Conservation (phyloP, 2,797 vertebrate genomes). For the Linurgus olivaceus region DNA sequence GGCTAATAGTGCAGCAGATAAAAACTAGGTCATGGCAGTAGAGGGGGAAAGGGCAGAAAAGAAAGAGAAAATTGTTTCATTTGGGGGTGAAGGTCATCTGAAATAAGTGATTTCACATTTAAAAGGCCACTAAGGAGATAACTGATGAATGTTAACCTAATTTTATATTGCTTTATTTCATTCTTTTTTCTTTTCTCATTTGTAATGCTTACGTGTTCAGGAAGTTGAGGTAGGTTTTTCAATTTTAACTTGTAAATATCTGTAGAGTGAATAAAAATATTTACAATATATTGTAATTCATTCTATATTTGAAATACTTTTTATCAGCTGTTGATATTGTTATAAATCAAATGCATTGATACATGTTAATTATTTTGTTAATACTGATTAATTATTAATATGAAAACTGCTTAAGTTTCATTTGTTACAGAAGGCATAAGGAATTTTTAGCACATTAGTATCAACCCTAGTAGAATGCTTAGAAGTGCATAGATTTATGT, state of each 20-base stretch:
- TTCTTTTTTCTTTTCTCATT: constrained; percentile 72
- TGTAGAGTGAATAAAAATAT: not conserved
- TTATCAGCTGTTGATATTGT: not conserved
- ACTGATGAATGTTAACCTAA: constrained; percentile 59
- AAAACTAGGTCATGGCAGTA: not conserved
- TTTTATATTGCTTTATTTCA: constrained; percentile 69
- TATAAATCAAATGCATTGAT: not conserved
- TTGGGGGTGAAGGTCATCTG: not conserved
- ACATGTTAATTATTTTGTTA: not conserved
- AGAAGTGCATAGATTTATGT: not conserved
- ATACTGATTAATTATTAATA: not conserved
- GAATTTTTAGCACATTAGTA: not conserved
- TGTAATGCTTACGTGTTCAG: constrained; percentile 84
- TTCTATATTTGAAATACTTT: not conserved
- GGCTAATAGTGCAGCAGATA: not conserved
- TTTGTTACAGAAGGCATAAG: not conserved
- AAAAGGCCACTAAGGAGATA: constrained; percentile 21
- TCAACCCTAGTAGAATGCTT: not conserved
- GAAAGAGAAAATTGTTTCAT: not conserved
- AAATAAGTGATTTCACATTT: constrained; percentile 44
- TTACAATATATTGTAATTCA: not conserved
- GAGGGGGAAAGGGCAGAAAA: not conserved
- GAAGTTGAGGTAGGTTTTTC: constrained; percentile 93
- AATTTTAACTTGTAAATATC: constrained; percentile 69
- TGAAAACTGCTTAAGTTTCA: not conserved